Conservation (phyloP, 2,113 vertebrate species). For the Mastomys natalensis region DNA sequence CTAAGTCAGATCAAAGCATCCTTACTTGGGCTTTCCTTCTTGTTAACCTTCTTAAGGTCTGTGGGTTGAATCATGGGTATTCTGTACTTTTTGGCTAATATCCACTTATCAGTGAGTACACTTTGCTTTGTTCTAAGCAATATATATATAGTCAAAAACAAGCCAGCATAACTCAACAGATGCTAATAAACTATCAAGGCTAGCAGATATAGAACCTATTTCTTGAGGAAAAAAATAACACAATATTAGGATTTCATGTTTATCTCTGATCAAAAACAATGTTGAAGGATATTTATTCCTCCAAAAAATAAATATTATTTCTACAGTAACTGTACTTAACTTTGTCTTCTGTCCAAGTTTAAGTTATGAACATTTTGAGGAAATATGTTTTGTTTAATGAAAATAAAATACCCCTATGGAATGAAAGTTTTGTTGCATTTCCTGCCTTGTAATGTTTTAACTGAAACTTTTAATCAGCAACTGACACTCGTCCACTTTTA, state of each 20-base stretch:
- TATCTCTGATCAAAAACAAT: constrained; percentile 21
- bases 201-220: not conserved
- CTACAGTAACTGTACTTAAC: not conserved
- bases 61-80: too few species aligned
- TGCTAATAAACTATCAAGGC: not conserved
- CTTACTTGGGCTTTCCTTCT: too few species aligned
- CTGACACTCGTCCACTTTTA: not conserved
- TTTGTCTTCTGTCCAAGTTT: constrained; percentile 21
- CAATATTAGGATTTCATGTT: not conserved
- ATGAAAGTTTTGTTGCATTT: constrained; percentile 39
- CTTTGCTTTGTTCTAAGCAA: too few species aligned
- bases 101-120: too few species aligned
- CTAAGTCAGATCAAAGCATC: too few species aligned
- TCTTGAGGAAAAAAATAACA: constrained; percentile 1
- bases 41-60: too few species aligned
- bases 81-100: too few species aligned
- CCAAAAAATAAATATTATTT: not conserved
- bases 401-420: constrained; percentile 62
- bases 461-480: constrained; percentile 31
- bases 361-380: not conserved
- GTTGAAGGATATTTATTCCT: not conserved
- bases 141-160: too few species aligned
- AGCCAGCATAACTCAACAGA: too few species aligned
- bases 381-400: constrained; percentile 54
- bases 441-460: not conserved